Conservation (phyloP, 2,888 invertebrate genomes). For the Syrista parreyssii region DNA sequence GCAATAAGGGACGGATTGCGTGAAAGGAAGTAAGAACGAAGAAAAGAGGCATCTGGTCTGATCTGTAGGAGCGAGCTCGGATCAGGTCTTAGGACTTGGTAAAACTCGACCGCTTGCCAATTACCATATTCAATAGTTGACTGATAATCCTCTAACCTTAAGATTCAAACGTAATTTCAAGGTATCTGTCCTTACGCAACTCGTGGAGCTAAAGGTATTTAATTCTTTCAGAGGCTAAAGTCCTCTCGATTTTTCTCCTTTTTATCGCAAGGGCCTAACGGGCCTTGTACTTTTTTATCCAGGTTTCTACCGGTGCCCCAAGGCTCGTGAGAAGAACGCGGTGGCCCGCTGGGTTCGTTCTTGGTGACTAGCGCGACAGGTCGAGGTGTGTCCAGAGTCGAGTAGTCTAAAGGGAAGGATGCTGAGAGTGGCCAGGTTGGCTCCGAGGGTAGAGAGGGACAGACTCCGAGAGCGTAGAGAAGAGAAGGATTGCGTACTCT, state of each 20-base stretch:
- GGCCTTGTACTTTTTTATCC: neutral
- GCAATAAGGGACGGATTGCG: neutral
- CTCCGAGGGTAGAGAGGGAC: constrained; percentile 31
- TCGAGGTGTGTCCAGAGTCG: constrained; percentile 47
- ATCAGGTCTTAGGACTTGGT: neutral
- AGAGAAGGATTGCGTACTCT: constrained; percentile 18
- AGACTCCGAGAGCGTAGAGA: constrained; percentile 8
- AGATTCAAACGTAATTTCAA: neutral
- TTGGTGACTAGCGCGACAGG: constrained; percentile 7
- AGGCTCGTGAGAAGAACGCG: constrained; percentile 24
- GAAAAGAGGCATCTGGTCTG: neutral
- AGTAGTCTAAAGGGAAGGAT: constrained; percentile 32
- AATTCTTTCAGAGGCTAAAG: neutral
- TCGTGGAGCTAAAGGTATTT: neutral
- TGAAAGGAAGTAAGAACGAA: neutral
- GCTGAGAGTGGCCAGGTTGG: constrained; percentile 31
- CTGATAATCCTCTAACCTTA: neutral
- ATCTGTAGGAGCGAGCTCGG: neutral
- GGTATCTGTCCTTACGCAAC: neutral
- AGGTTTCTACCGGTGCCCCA: neutral
- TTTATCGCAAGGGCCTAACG: neutral
- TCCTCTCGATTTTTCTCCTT: neutral
- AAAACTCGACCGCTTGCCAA: neutral
- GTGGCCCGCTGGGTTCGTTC: neutral
- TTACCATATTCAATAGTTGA: neutral